A percentile compares a stretch with the other conserved stretches of the same genome.
Conservation (phyloP, 2,797 vertebrate species). For the Anomalospiza imberbis region DNA sequence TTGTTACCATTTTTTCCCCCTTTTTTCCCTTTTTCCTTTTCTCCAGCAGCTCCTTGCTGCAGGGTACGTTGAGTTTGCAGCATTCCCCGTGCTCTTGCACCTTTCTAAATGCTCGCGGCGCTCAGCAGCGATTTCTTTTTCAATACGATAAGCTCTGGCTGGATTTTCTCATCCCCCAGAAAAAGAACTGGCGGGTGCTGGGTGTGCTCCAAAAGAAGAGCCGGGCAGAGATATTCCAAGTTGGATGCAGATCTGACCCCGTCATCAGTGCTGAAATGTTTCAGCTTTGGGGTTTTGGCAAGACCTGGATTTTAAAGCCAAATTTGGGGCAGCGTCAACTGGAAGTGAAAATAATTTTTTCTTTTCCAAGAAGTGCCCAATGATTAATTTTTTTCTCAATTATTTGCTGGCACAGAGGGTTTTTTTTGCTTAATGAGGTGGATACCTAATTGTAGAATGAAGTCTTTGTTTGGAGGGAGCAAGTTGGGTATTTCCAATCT, state of each 20-base stretch:
- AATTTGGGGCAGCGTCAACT: neutral
- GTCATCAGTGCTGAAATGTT: neutral
- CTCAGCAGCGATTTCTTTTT: neutral
- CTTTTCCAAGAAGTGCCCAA: neutral
- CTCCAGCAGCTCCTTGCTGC: neutral
- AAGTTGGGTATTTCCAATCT: neutral
- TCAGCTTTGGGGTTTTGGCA: conserved; percentile 24
- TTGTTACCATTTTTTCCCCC: rapidly evolving
- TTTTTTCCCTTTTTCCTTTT: rapidly evolving
- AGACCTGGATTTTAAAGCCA: neutral
- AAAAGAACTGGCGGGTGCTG: neutral
- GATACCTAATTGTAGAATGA: neutral
- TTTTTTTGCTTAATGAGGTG: neutral
- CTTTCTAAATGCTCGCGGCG: neutral
- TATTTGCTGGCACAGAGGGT: neutral
- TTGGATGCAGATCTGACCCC: neutral
- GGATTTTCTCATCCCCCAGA: neutral
- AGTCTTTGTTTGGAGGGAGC: rapidly evolving
- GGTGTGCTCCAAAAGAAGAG: neutral
- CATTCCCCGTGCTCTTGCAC: rapidly evolving
- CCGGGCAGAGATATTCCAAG: neutral
- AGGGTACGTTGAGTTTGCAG: rapidly evolving
- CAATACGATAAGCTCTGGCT: neutral
- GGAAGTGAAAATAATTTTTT: neutral
- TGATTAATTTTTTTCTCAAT: neutral